These are phyloP conservation scores for Panagrolaimus sp. DNA, from an alignment of 1,140 invertebrate genomes.

Conservation along the genomic window DNA sequence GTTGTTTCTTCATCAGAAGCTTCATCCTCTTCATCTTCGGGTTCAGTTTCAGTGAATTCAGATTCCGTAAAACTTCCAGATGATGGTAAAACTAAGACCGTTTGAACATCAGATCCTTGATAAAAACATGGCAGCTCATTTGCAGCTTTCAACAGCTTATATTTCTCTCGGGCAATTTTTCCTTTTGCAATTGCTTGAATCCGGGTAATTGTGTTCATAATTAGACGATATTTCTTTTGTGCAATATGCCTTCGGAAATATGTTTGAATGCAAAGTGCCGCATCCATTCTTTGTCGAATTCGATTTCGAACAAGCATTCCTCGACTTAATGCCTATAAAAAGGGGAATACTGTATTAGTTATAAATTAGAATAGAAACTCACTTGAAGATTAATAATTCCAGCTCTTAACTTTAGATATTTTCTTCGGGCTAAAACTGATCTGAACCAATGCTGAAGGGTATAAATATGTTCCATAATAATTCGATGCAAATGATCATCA, in stretches of 20 bases:
- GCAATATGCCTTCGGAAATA: slow-evolving; percentile 70
- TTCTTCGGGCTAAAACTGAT: slow-evolving; percentile 71
- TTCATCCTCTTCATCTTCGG: slow-evolving; percentile 34
- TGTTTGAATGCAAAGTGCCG: slow-evolving; percentile 73
- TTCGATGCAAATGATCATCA: slow-evolving; percentile 79
- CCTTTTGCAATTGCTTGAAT: slow-evolving; percentile 68
- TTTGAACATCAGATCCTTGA: slow-evolving; percentile 11
- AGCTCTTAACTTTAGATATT: slow-evolving; percentile 71
- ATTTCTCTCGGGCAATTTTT: slow-evolving; percentile 31
- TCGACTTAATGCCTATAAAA: slow-evolving; percentile 65
- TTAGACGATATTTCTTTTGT: slow-evolving; percentile 68
- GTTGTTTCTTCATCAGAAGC: slow-evolving; percentile 17
- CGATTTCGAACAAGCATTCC: slow-evolving; percentile 57
- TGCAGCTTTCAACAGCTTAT: not conserved
- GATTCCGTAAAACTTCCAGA: slow-evolving; percentile 15
- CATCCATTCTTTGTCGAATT: slow-evolving; percentile 62
- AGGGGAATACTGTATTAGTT: not conserved
- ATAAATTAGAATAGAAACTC: not conserved
- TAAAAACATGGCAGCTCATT: slow-evolving; percentile 1
- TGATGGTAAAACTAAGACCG: slow-evolving; percentile 18
- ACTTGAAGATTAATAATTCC: slow-evolving; percentile 74
- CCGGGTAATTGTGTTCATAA: slow-evolving; percentile 65
- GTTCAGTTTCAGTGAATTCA: slow-evolving; percentile 17
- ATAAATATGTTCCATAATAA: slow-evolving; percentile 81
- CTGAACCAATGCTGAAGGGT: slow-evolving; percentile 86